phyloP scores from a whole-genome alignment of 2,113 vertebrate genomes.

The Eptesicus fuscus region DNA sequence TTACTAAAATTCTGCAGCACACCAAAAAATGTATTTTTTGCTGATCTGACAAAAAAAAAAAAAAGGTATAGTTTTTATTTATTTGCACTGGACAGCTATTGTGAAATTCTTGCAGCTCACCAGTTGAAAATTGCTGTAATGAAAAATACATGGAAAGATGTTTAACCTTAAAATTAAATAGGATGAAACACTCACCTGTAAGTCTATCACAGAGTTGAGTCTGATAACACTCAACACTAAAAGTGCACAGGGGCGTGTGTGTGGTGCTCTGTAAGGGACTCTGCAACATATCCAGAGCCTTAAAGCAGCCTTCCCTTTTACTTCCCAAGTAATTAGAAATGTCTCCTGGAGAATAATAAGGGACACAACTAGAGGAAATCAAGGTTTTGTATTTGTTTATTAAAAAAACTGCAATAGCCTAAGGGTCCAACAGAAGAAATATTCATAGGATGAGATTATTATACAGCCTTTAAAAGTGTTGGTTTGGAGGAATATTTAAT shows the following conservation, averaged over 20 bases:
- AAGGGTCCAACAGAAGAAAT: background rate
- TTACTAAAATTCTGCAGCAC: background rate
- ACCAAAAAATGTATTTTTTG: background rate
- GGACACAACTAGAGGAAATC: background rate
- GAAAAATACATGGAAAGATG: background rate
- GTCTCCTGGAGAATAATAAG: background rate
- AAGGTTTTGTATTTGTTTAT: background rate
- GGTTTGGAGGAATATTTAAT: background rate
- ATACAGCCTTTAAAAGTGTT: background rate
- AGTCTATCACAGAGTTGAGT: background rate
- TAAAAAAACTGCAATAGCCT: background rate
- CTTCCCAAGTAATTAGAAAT: background rate
- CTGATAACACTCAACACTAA: accelerated
- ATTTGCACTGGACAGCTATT: background rate
- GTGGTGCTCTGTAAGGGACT: background rate
- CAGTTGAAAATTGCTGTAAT: background rate
- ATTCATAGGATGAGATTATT: background rate
- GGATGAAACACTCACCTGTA: background rate
- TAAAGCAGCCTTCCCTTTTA: background rate
- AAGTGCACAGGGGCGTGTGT: accelerated
- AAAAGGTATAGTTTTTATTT: background rate
- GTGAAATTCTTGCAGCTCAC: background rate
- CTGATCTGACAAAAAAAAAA: background rate
- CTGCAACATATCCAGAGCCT: background rate
- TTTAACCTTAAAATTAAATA: background rate